Conservation (phyloP, 2,888 invertebrate species). For the Eupithecia subumbrata region DNA sequence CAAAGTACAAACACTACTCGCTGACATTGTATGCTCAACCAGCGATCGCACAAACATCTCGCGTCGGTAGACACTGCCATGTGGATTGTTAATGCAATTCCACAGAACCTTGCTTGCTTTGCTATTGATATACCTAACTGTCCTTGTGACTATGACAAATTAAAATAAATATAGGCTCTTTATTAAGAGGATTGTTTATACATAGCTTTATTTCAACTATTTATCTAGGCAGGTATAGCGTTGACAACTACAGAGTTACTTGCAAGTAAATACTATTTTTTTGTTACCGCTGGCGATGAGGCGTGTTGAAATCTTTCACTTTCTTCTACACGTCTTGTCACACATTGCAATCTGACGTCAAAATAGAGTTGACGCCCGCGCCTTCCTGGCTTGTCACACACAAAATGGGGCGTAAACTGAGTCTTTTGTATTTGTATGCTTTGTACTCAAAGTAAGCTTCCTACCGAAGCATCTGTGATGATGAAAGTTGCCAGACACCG, state of each 20-base stretch:
- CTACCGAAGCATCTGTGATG: constrained; percentile 80
- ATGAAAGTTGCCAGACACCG: constrained; percentile 84
- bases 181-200: background rate
- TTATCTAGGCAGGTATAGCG: background rate
- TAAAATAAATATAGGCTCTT: background rate
- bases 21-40: constrained; percentile 28
- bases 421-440: constrained; percentile 82
- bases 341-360: constrained; percentile 58
- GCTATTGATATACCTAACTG: background rate
- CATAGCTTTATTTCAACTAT: background rate
- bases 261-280: background rate
- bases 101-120: background rate
- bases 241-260: background rate
- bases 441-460: constrained; percentile 82
- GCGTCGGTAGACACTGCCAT: constrained; percentile 19
- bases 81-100: background rate
- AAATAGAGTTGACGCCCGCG: constrained; percentile 74
- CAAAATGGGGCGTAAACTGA: constrained; percentile 79
- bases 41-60: constrained; percentile 21
- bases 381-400: constrained; percentile 77
- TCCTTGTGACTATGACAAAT: no score
- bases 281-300: background rate
- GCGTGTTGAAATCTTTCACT: background rate
- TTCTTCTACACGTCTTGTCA: constrained; percentile 37
- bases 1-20: constrained; percentile 26